Percentiles rank a stretch among this genome's conserved stretches.
phyloP scores from a whole-genome alignment of 1,140 invertebrate species.

The Trichonephila clavipes region DNA sequence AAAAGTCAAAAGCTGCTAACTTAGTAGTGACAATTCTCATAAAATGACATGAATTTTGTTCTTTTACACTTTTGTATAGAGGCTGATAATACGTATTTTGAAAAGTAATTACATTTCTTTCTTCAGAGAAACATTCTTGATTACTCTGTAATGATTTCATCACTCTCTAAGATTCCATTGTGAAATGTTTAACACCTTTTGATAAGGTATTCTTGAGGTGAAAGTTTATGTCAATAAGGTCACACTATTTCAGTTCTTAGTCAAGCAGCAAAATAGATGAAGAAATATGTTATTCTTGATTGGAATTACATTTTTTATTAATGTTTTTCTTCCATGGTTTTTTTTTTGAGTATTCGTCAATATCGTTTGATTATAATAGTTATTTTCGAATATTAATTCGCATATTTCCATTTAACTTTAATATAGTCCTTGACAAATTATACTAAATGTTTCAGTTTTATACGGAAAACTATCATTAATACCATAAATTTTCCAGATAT shows the following conservation, averaged over 20 bases:
- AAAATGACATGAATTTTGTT: background rate
- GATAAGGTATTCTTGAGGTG: background rate
- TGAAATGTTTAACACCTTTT: conserved; percentile 13
- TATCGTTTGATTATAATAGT: too few species aligned
- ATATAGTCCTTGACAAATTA: too few species aligned
- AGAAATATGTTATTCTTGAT: background rate
- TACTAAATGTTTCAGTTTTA: too few species aligned
- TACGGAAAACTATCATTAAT: too few species aligned
- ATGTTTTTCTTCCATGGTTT: background rate
- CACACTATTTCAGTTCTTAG: background rate
- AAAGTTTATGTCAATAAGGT: conserved; percentile 1
- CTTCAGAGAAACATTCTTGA: background rate
- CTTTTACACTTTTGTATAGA: background rate
- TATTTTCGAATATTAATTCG: too few species aligned
- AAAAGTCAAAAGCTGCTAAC: too few species aligned
- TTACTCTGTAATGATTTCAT: background rate
- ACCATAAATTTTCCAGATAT: too few species aligned
- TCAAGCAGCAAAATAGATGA: background rate
- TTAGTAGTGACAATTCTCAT: too few species aligned
- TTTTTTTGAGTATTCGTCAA: background rate
- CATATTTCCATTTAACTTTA: too few species aligned
- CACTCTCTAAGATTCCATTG: background rate
- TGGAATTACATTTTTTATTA: background rate
- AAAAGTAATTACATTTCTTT: background rate
- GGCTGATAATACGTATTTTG: background rate